These are phyloP conservation scores for Incurvaria masculella DNA, from an alignment of 2,888 invertebrate genomes.

Conservation along the genomic window DNA sequence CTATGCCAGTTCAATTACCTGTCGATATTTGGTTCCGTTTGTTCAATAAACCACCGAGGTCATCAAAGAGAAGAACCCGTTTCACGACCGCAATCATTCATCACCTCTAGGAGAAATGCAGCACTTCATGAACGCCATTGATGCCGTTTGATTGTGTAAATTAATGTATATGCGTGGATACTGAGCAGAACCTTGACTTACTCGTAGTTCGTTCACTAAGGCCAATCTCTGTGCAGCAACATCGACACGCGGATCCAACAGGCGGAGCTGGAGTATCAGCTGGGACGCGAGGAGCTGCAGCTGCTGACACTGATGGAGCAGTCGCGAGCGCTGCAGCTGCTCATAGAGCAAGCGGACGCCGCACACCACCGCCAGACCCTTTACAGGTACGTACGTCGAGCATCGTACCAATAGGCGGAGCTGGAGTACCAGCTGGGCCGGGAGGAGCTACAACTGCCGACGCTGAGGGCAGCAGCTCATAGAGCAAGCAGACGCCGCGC, in stretches of 20 bases:
- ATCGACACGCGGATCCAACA: conserved; percentile 88
- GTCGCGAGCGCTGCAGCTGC: conserved; percentile 70
- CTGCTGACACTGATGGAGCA: conserved; percentile 82
- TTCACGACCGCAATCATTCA: too few relatives aligned
- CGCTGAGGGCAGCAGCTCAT: conserved; percentile 69
- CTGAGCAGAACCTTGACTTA: background rate
- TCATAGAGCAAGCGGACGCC: conserved; percentile 65
- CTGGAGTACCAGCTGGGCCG: conserved; percentile 84
- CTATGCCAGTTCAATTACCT: too few relatives aligned
- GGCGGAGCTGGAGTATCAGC: conserved; percentile 85
- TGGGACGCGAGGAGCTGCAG: conserved; percentile 86
- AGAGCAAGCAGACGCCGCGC: conserved; percentile 53
- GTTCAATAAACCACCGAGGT: too few relatives aligned
- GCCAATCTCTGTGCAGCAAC: too few relatives aligned
- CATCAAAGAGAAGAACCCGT: too few relatives aligned
- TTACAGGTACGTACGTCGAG: conserved; percentile 56
- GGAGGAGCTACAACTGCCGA: conserved; percentile 82
- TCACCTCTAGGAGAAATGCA: too few relatives aligned
- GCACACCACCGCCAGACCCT: conserved; percentile 51
- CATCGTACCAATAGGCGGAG: conserved; percentile 86
- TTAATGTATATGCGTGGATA: background rate
- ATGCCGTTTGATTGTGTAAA: too few relatives aligned
- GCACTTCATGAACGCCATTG: too few relatives aligned
- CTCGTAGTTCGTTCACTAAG: conserved; percentile 21
- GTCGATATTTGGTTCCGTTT: too few relatives aligned